Evolutionary conservation across 2,888 invertebrate species (phyloP), one percentile per base, ranked within the genome.

Genomic region (Boloria selene): DNA sequence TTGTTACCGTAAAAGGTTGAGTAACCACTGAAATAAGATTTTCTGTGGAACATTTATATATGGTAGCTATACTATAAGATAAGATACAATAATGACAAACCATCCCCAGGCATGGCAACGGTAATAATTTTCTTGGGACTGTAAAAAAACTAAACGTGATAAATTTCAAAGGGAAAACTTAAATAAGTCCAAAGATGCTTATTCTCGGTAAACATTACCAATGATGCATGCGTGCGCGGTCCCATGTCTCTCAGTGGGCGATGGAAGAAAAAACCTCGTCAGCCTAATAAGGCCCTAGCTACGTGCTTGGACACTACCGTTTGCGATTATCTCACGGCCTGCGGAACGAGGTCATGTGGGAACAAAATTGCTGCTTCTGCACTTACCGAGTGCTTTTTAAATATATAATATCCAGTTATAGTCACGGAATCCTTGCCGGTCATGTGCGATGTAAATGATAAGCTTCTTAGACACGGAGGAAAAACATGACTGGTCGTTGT

Each of bases 311-410:
- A 85, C 87, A 87, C 86, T 85, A 85, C 87, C 83, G 87, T 81
- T 81, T 75, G 87, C 88, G 89, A 88, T 88, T 88, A 89, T 90
- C 90, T 89, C 90, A 90, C 88, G 90, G 87, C 85, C 83, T 75
- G 74, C 75, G 74, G 79, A 85, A 84, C 82, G 84, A 81, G 88
- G 89, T 89, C 88, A 89, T 81, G 84, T 84, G 88, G 81, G 86
- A 88, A 86, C 82, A 77, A 79, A 88, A 84, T 82, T 81, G 81
- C 82, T 75, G 77, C 85, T 82, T 80, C 82, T 83, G 83, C 75
- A 78, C 77, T 73, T 82, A 83, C 84, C 82, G 79, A 80, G 77
- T 73, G 79, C 77, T 76, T 80, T 83, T 80, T 79, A 82, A 79
- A 80, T 79, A 80, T 79, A 82, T 79, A 81, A 66, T 70, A 63